Percentiles rank a stretch among this genome's conserved stretches.
phyloP scores from a whole-genome alignment of 2,797 vertebrate genomes.

The Semotilus atromaculatus region DNA sequence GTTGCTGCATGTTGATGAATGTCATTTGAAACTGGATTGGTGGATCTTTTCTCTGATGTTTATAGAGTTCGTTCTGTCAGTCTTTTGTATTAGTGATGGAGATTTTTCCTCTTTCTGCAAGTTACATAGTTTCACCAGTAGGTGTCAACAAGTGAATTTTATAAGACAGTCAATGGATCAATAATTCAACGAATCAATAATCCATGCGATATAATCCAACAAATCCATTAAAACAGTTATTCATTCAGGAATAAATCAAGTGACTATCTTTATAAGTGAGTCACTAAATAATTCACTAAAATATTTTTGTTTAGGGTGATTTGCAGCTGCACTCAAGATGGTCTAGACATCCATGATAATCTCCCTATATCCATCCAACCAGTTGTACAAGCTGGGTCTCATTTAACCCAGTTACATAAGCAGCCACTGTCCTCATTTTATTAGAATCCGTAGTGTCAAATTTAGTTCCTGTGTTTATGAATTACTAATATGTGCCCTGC shows the following conservation, averaged over 20 bases:
- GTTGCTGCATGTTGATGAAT: neutral
- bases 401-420: slow-evolving; percentile 53
- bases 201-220: neutral
- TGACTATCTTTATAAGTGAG: neutral
- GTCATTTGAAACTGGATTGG: neutral
- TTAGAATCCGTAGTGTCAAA: slow-evolving; percentile 71
- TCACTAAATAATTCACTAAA: neutral
- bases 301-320: neutral
- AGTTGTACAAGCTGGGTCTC: slow-evolving; percentile 29
- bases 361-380: slow-evolving; percentile 13
- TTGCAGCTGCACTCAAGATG: neutral
- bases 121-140: neutral
- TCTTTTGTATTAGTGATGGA: neutral
- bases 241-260: neutral
- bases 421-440: slow-evolving; percentile 62
- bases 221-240: neutral
- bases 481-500: slow-evolving; percentile 69
- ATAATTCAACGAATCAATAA: neutral
- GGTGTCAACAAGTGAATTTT: neutral
- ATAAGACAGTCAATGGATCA: neutral
- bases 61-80: neutral
- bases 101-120: neutral
- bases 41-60: neutral
- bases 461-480: slow-evolving; percentile 71
- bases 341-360: neutral